Evolutionary conservation across 2,888 invertebrate species (phyloP), one percentile per base, ranked within the genome.

Genomic region (Matsumyia berberina): DNA sequence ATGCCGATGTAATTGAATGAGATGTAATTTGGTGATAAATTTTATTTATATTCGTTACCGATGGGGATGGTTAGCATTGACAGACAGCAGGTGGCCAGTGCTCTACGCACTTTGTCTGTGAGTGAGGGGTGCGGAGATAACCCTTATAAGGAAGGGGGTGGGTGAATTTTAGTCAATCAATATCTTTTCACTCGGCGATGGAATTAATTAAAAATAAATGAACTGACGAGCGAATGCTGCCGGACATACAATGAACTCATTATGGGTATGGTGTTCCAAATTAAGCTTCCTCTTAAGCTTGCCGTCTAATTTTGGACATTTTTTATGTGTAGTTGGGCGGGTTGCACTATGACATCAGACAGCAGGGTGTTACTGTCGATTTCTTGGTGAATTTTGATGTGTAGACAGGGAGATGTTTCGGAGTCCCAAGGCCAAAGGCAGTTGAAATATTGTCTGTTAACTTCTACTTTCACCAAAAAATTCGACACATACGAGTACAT

Each of bases 1-100:
- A 80, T 66, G 53, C 53, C 66, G 69, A 76, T 33, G 69, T 85
- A 85, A 85, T 85, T 85, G 85, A 85, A 85, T 85, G 85, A 85
- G 85, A 85, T 85, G 80, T 80, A 85, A 80, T 85, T 85, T 85
- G 76, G 80, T 70, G 85, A 85, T 85, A 80, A 58, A 85, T 85
- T 85, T 76, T 85, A 76, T 85, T 85, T 80, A 80, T 85, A 60
- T 53, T 53, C 69, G 58, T 60, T 53, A 58, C 57, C 5, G 33
- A 8, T 6, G 31, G 58, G 11, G 37, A 7, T 55, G 33, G 17
- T 39, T 46, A 17, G 17, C 53, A 69, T 37, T 62, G 74, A 69
- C 67, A 57, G 60, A 31, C 35, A 64, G 37, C 31, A n/a, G 3
- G 39, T 7, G 31, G 9, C 31, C 15, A 8, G 42, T 2, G 2